A percentile compares a stretch with the other conserved stretches of the same genome.
phyloP scores from a whole-genome alignment of 1,140 invertebrate species.

The Sminthurinus signatus region DNA sequence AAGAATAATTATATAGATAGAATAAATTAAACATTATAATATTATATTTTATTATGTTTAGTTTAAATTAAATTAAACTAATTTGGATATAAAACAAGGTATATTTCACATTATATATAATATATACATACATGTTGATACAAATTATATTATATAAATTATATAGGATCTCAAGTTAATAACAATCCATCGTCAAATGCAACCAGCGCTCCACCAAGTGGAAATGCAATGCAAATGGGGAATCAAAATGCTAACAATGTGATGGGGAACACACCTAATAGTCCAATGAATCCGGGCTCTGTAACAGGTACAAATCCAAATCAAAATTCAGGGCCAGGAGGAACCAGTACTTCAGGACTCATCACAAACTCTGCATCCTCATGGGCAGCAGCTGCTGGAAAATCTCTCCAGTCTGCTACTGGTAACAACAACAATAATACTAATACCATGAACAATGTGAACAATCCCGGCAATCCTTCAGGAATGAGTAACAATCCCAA shows the following conservation, averaged over 20 bases:
- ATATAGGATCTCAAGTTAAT: constrained; percentile 40
- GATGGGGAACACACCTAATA: constrained; percentile 39
- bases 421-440: constrained; percentile 41
- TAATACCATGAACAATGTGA: constrained; percentile 41
- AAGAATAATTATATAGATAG: too few species aligned
- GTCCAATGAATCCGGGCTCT: constrained; percentile 36
- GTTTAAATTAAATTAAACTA: too few species aligned
- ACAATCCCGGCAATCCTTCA: constrained; percentile 37
- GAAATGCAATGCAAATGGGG: constrained; percentile 40
- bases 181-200: constrained; percentile 41
- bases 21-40: too few species aligned
- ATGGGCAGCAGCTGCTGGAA: constrained; percentile 52
- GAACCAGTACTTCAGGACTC: constrained; percentile 38
- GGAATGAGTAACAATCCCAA: constrained; percentile 17
- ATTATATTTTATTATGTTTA: too few species aligned
- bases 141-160: too few species aligned
- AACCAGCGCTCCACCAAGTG: constrained; percentile 41
- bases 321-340: constrained; percentile 26
- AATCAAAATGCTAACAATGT: constrained; percentile 42
- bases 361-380: constrained; percentile 43
- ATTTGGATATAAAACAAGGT: too few species aligned
- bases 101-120: too few species aligned
- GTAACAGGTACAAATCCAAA: constrained; percentile 36
- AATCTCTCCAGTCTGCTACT: constrained; percentile 44
- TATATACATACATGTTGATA: too few species aligned